Conservation (phyloP, 2,797 vertebrate species). For the Lemur catta region DNA sequence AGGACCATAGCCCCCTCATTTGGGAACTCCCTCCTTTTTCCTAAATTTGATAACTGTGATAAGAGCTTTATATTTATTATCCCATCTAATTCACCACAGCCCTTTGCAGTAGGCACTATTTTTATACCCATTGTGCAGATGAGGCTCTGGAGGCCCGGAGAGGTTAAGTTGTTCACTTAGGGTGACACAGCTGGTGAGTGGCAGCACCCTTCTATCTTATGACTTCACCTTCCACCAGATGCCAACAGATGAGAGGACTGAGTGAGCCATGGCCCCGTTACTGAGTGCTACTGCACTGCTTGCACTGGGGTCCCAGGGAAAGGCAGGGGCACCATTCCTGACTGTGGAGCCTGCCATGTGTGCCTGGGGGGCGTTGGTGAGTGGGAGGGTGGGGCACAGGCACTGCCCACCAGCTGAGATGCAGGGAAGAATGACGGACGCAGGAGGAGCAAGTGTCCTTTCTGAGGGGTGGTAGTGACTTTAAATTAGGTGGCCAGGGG, state of each 20-base stretch:
- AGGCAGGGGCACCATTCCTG: not conserved
- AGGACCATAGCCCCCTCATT: not conserved
- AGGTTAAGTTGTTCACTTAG: not conserved
- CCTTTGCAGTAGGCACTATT: not conserved
- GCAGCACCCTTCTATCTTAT: not conserved
- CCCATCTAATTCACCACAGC: not conserved
- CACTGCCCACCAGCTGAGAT: not conserved
- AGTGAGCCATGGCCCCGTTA: fast-evolving
- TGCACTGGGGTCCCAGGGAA: not conserved
- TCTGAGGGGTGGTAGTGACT: not conserved
- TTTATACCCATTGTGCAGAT: not conserved
- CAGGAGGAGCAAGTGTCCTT: not conserved
- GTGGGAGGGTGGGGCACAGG: not conserved
- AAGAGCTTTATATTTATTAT: not conserved
- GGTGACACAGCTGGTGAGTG: not conserved
- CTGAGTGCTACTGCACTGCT: not conserved
- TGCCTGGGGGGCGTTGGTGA: no score
- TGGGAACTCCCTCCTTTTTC: not conserved
- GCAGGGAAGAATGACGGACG: not conserved
- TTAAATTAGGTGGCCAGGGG: not conserved
- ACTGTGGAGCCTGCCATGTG: not conserved
- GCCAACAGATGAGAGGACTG: not conserved
- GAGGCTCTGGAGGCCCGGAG: not conserved
- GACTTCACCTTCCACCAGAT: not conserved
- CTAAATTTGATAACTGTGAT: not conserved